Conservation (phyloP, 1,140 invertebrate species). For the Plutomurus gul region DNA sequence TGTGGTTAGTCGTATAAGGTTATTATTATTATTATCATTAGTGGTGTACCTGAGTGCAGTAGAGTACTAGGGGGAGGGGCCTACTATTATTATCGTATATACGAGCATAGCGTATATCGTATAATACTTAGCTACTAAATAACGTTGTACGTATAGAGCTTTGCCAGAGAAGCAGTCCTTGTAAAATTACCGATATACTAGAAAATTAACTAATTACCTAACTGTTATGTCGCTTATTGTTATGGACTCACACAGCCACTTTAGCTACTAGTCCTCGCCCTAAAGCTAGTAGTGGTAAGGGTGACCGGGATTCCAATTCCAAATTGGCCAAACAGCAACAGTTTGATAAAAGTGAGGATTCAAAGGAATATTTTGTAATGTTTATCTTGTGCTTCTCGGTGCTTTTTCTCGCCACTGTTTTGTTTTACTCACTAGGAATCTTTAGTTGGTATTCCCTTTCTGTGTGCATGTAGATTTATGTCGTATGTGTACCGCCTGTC, state of each 20-base stretch:
- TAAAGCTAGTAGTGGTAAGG: conserved; percentile 53
- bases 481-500: conserved; percentile 22
- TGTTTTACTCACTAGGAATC: conserved; percentile 12
- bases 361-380: conserved; percentile 45
- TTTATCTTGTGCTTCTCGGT: conserved; percentile 28
- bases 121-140: too few species aligned
- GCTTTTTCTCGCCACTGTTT: conserved; percentile 27
- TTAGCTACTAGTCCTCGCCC: conserved; percentile 53
- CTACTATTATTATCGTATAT: too few species aligned
- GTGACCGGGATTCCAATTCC: conserved; percentile 51
- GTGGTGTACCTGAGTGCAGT: too few species aligned
- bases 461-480: conserved; percentile 29
- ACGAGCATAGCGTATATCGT: too few species aligned
- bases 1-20: too few species aligned
- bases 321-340: conserved; percentile 51
- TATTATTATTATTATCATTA: too few species aligned
- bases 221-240: conserved; percentile 48
- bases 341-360: conserved; percentile 53
- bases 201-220: conserved; percentile 34
- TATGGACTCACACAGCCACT: conserved; percentile 49
- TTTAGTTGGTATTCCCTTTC: conserved; percentile 27
- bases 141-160: not conserved
- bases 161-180: conserved; percentile 1
- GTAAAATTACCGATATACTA: conserved; percentile 5
- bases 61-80: too few species aligned